phyloP scores from a whole-genome alignment of 2,797 vertebrate genomes.

The Ara ararauna region DNA sequence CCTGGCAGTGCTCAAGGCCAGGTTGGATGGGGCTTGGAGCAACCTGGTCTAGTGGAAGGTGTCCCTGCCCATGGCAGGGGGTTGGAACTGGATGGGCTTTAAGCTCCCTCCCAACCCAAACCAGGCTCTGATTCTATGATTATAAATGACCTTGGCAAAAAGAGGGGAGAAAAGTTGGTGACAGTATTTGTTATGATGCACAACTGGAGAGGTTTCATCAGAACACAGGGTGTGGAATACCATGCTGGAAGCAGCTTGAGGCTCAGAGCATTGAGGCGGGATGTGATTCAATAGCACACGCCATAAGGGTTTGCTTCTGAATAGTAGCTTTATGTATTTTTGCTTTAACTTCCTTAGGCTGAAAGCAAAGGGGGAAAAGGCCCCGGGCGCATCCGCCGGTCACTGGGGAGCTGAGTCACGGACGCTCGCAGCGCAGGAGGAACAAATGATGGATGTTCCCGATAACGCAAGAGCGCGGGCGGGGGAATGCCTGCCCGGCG shows the following conservation, averaged over 20 bases:
- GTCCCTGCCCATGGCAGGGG: not conserved
- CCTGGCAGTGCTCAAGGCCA: no score
- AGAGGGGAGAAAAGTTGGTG: not conserved
- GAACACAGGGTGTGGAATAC: not conserved
- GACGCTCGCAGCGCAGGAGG: rapidly evolving
- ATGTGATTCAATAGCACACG: rapidly evolving
- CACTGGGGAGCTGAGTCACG: not conserved
- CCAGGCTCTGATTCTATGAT: not conserved
- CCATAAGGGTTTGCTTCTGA: not conserved
- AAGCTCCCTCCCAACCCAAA: not conserved
- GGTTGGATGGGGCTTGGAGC: not conserved
- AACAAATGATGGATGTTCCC: rapidly evolving
- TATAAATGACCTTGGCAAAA: not conserved
- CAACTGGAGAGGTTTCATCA: rapidly evolving
- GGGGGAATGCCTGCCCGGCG: no score
- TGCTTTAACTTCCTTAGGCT: not conserved
- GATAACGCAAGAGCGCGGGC: rapidly evolving
- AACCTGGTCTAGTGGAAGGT: not conserved
- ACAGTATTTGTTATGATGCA: rapidly evolving
- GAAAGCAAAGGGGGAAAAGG: not conserved
- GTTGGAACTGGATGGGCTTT: not conserved
- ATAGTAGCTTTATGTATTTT: rapidly evolving
- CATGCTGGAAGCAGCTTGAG: not conserved
- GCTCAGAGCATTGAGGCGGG: rapidly evolving
- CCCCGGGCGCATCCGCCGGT: rapidly evolving